Conservation (phyloP, 2,888 invertebrate species). For the Tipula confusa region DNA sequence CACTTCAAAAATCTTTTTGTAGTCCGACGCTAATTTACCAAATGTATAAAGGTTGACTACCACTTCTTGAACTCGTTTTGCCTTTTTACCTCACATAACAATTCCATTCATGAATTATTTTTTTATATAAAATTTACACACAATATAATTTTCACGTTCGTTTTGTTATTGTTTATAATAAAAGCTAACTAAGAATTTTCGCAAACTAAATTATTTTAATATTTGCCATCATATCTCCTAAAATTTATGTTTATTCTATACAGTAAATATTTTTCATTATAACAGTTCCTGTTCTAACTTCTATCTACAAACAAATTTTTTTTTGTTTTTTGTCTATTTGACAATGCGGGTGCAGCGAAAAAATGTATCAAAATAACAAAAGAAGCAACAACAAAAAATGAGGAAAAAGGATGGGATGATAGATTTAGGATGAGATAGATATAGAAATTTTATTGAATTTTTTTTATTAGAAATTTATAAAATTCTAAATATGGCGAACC, state of each 20-base stretch:
- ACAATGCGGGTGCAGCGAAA: background rate
- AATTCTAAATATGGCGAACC: background rate
- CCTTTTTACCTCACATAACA: background rate
- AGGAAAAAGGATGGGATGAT: background rate
- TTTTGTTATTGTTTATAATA: background rate
- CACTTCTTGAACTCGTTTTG: background rate
- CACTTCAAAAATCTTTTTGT: no score
- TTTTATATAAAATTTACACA: background rate
- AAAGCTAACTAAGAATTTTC: background rate
- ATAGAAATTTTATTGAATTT: background rate
- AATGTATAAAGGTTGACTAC: no score
- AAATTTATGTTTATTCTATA: background rate
- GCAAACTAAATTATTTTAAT: background rate
- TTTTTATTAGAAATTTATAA: background rate
- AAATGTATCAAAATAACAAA: background rate
- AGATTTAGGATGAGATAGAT: background rate
- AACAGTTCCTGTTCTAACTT: background rate
- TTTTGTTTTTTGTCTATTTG: background rate
- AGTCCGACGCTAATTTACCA: no score
- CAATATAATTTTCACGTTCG: background rate
- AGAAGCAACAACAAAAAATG: background rate
- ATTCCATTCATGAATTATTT: background rate
- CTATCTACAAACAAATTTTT: background rate
- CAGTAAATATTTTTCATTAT: no score
- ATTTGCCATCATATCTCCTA: background rate